phyloP scores from a whole-genome alignment of 2,113 vertebrate genomes.

The Hyla sarda region DNA sequence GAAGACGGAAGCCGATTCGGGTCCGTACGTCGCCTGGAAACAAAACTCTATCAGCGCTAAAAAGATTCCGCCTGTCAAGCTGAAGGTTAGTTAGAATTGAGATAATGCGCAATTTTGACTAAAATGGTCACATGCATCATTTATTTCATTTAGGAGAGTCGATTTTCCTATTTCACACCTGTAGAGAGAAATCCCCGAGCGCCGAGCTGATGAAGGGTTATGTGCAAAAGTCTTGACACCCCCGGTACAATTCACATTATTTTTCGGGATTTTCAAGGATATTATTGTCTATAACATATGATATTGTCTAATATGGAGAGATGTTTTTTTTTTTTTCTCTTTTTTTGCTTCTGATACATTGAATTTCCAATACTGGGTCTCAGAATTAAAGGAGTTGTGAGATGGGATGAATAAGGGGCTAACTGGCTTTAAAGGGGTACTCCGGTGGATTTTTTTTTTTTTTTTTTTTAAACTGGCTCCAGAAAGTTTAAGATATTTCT shows the following conservation, averaged over 20 bases:
- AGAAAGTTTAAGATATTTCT: too few relatives aligned
- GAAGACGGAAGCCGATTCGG: background rate
- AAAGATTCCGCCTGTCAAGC: background rate
- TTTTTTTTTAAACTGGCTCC: too few relatives aligned
- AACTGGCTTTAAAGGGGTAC: too few relatives aligned
- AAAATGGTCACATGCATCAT: background rate
- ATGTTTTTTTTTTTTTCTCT: too few relatives aligned
- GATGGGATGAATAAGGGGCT: too few relatives aligned
- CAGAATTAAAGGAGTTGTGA: too few relatives aligned
- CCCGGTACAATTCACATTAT: background rate
- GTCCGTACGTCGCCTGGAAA: background rate
- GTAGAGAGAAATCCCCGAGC: background rate
- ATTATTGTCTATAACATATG: background rate
- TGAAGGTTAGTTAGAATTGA: slow-evolving; percentile 1
- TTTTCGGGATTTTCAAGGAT: background rate
- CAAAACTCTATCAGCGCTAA: slow-evolving; percentile 7
- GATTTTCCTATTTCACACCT: background rate
- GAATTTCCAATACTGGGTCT: too few relatives aligned
- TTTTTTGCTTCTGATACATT: background rate
- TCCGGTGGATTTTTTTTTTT: too few relatives aligned
- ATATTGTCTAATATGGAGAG: too few relatives aligned
- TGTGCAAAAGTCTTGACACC: background rate
- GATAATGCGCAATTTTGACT: background rate
- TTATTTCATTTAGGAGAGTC: slow-evolving; percentile 3
- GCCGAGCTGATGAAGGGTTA: background rate